Base-by-base conservation (phyloP, 2,113 vertebrate genomes). In the Oncorhynchus nerka region DNA sequence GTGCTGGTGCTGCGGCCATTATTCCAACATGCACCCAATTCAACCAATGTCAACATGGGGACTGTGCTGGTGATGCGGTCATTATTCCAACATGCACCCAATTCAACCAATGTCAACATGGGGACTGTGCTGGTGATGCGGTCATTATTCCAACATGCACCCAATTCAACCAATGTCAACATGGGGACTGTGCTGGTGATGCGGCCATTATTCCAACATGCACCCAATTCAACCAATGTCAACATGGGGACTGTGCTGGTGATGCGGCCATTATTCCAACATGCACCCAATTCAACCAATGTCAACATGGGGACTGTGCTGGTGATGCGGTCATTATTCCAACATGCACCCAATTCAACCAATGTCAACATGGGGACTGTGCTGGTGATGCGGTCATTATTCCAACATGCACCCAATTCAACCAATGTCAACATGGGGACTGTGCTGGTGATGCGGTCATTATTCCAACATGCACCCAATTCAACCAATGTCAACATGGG, bases 371-470 rank as follows among this genome's bases (percentile, higher is more conserved):
- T 28, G 28, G 28, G 28, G 28, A 28, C 28, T 28, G 28, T 28
- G 28, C 28, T 28, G 26, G 26, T 28, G 2, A 28, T 28, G 26
- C 0, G 26, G 26, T 3, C 26, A 28, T 28, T 32, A 13, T 15
- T 26, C 64, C 67, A n/a, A 32, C 19, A n/a, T 68, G 16, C 55
- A 20, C 71, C 30, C 28, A 61, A 55, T 62, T 62, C 71, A 73
- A 4, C 28, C 28, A 20, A 61, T 19, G 24, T 15, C 24, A 66
- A 9, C 22, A 32, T 61, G 16, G 30, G 5, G 30, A 32, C 1
- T 32, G 70, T 3, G 71, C 2, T 34, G 19, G 26, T 28, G 12
- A 20, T 59, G 15, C 55, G 39, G 20, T 4, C 13, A 26, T 28
- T 32, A 13, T 15, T 26, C 65, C 67, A 39, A 32, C 19, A n/a